Percentiles rank a stretch among this genome's conserved stretches.
Conservation (phyloP, 2,888 invertebrate species). For the Abrostola triplasia region DNA sequence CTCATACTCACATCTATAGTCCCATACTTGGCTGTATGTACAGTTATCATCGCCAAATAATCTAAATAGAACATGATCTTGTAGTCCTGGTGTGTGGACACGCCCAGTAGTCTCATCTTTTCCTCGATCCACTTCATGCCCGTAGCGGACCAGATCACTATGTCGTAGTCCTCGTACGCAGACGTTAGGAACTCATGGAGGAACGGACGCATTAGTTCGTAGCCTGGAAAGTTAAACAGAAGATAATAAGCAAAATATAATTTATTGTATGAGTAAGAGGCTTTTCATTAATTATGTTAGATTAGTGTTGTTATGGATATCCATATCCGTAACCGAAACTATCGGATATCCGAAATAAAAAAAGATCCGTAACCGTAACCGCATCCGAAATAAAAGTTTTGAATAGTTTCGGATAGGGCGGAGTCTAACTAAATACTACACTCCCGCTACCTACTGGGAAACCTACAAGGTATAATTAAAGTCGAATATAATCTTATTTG, state of each 20-base stretch:
- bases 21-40: constrained; percentile 96
- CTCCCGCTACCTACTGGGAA: too few species aligned
- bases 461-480: too few species aligned
- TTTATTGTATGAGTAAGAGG: too few species aligned
- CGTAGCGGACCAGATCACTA: constrained; percentile 99
- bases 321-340: constrained; percentile 2
- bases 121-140: constrained; percentile 99
- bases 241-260: too few species aligned
- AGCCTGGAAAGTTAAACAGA: constrained; percentile 79
- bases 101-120: constrained; percentile 97
- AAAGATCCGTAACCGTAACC: neutral
- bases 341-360: constrained; percentile 4
- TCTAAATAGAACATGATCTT: constrained; percentile 98
- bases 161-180: constrained; percentile 97
- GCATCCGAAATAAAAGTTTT: too few species aligned
- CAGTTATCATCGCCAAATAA: constrained; percentile 97
- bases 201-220: constrained; percentile 97
- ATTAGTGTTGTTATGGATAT: neutral
- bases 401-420: too few species aligned
- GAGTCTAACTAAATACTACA: too few species aligned
- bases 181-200: constrained; percentile 97
- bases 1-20: constrained; percentile 93
- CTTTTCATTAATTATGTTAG: too few species aligned
- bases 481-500: too few species aligned
- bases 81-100: constrained; percentile 93